Evolutionary conservation across 2,797 vertebrate species (phyloP).

Genomic region (Enoplosus armatus): DNA sequence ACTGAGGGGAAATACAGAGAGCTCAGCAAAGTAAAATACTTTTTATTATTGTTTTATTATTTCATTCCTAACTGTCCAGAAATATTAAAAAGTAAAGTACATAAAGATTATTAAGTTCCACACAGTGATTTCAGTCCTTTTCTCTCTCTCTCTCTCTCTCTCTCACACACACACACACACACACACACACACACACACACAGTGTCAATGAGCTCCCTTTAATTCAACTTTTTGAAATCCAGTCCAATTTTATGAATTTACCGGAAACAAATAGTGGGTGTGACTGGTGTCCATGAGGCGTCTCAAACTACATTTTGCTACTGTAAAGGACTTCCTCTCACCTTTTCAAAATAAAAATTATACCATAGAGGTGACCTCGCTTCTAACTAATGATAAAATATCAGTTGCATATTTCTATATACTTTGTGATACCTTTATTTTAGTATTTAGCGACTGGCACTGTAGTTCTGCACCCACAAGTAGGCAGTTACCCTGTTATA

Average conservation of each 20-base stretch:
- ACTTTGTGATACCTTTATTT: background rate
- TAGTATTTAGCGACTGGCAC: fast-evolving
- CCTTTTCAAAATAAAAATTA: constrained; percentile 38
- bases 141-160: too few species aligned
- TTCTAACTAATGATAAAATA: background rate
- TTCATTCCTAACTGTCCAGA: background rate
- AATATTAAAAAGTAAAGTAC: background rate
- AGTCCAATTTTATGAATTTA: background rate
- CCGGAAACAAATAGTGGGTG: constrained; percentile 4
- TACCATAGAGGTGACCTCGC: background rate
- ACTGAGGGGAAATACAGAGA: background rate
- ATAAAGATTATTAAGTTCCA: too few species aligned
- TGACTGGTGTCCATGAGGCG: fast-evolving
- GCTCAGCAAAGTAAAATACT: background rate
- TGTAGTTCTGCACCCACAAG: fast-evolving
- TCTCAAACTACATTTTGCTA: background rate
- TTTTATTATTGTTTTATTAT: background rate
- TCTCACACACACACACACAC: too few species aligned
- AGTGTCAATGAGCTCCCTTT: background rate
- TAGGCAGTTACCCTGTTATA: background rate
- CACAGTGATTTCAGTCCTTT: too few species aligned
- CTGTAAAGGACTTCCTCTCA: background rate
- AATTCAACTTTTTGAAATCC: background rate
- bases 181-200: background rate
- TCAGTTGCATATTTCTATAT: too few species aligned